Percentiles rank a stretch among this genome's conserved stretches.
These are phyloP conservation scores for Onychorhynchus coronatus DNA, from an alignment of 2,113 vertebrate genomes.

Conservation along the genomic window DNA sequence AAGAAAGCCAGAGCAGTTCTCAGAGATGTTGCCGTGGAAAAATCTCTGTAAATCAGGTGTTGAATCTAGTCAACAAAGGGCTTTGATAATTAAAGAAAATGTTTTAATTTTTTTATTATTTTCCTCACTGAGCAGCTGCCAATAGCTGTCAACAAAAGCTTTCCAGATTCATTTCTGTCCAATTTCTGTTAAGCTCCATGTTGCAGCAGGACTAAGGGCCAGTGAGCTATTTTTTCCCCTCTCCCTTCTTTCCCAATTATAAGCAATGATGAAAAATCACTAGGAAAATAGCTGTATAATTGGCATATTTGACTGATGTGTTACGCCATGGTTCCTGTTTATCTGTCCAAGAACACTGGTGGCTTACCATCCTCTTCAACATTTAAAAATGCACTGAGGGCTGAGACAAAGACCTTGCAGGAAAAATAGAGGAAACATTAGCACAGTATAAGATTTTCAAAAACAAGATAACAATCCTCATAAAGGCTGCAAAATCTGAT, in stretches of 20 bases:
- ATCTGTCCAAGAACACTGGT: not conserved
- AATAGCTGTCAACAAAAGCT: not conserved
- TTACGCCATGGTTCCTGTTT: not conserved
- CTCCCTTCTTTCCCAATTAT: not conserved
- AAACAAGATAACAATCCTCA: not conserved
- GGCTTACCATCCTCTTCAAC: not conserved
- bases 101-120: not conserved
- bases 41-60: not conserved
- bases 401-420: not conserved
- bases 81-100: not conserved
- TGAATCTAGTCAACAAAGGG: not conserved
- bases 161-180: not conserved
- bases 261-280: not conserved
- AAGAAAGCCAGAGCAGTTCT: not conserved
- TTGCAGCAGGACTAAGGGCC: not conserved
- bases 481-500: not conserved
- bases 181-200: not conserved
- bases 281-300: not conserved
- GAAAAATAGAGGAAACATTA: not conserved
- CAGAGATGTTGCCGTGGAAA: not conserved
- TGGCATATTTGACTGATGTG: not conserved
- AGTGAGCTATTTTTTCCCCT: not conserved
- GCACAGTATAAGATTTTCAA: not conserved
- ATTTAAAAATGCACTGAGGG: not conserved
- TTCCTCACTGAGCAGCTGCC: not conserved